Base-by-base conservation (phyloP, 2,888 invertebrate genomes). In the Micoletzkya japonica region DNA sequence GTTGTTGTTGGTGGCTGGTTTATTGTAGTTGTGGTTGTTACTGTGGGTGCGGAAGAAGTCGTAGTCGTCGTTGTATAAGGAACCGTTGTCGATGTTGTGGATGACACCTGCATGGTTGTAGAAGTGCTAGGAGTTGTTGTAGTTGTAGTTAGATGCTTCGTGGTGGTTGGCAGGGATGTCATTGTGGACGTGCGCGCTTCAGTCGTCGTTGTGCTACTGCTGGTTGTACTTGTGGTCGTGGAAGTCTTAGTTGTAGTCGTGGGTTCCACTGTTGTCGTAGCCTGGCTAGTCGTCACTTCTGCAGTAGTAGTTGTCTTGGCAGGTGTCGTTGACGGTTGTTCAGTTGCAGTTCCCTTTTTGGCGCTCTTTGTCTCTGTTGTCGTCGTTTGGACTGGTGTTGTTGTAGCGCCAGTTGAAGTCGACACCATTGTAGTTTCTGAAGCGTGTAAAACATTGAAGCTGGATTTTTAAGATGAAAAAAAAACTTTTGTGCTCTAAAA, bases 261-360 rank as follows among this genome's bases (percentile, higher is more conserved):
- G 10, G 50, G 20, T 63, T 50, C 32, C 49, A 50, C 24, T 14
- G 56, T 56, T 10, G 64, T 26, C 14, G 64, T 54, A 10, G 54
- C 36, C 63, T 4, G 10, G 20, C 24, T 20, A n/a, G 52, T 52
- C 6, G 52, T 14, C 4, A 24, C 24, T 52, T n/a, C 17, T 6
- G 6, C 10, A 52, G 10, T 52, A 7, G 52, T 14, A 6, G 52
- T 52, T n/a, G 52, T 6, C 52, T 6, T n/a, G 6, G 14, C 52
- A 52, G 52, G 14, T 6, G 52, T 52, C 24, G 52, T 52, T 6
- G 52, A n/a, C 6, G 24, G 24, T n/a, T 6, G n/a, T 6, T 7
- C 24, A n/a, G 52, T 52, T 4, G 52, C 24, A 52, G 52, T 52
- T 24, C n/a, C n/a, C n/a, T n/a, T n/a, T n/a, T n/a, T n/a, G n/a